These are phyloP conservation scores for Deilephila porcellus DNA, from an alignment of 2,888 invertebrate species.

Conservation along the genomic window DNA sequence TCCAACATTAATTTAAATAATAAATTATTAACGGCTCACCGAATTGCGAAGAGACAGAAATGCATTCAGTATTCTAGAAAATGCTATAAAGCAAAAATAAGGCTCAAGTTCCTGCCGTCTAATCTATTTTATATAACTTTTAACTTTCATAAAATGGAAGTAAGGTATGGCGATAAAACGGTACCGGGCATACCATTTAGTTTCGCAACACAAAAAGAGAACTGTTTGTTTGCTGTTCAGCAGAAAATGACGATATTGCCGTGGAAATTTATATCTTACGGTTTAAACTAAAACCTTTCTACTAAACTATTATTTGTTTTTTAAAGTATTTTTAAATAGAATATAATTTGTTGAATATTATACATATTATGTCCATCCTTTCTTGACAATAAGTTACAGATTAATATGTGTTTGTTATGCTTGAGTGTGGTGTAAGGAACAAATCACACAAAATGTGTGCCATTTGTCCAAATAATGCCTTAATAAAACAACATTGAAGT, in stretches of 20 bases:
- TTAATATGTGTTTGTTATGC: too few species aligned
- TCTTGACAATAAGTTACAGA: too few species aligned
- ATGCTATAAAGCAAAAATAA: not conserved
- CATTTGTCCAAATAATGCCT: too few species aligned
- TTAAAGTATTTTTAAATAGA: too few species aligned
- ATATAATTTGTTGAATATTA: too few species aligned
- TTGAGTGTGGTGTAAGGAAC: too few species aligned
- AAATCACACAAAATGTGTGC: too few species aligned
- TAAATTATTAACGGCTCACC: not conserved
- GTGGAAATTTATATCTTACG: not conserved
- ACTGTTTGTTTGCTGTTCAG: not conserved
- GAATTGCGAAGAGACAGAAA: not conserved
- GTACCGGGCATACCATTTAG: not conserved
- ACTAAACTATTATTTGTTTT: not conserved
- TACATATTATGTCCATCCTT: too few species aligned
- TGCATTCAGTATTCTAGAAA: not conserved
- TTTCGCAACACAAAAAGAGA: not conserved
- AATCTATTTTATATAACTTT: constrained; percentile 4
- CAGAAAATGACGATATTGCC: not conserved
- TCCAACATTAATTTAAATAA: not conserved
- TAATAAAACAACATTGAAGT: too few species aligned
- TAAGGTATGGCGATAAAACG: not conserved
- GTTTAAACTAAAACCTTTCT: not conserved
- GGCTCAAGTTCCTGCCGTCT: not conserved
- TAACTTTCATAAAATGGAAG: not conserved